Base-by-base conservation (phyloP, 2,888 invertebrate species). In the Troides oblongomaculatus region DNA sequence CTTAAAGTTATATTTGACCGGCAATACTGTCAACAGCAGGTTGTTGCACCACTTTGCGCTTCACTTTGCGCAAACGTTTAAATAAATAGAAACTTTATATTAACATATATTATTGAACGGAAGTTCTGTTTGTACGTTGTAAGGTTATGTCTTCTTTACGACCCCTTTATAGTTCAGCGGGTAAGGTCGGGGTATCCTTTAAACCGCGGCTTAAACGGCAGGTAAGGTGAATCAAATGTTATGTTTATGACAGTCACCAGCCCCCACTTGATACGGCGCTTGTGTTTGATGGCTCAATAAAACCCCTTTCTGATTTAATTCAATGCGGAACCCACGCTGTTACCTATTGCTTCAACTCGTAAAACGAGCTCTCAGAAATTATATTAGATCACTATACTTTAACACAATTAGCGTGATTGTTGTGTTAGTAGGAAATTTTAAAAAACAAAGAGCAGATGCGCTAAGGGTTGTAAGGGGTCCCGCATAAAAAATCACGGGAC, bases 161-260 rank as follows among this genome's bases (percentile, higher is more conserved):
- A 56, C 50, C 39, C n/a, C 36, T 62, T 62, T 57, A 57, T 62
- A 62, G 62, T 56, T 67, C 56, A 62, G 56, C 25, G 57, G 56
- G 61, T 43, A 56, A 61, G 60, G 50, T 17, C 60, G 21, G 53
- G 66, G 66, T 23, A 53, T 60, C 60, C 60, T 56, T 66, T 67
- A 57, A 62, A 62, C 43, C 67, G 61, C 61, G 67, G n/a, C 62
- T 67, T 25, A 56, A 62, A 67, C 56, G 56, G 53, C 61, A 57
- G 67, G 67, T 67, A 43, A 67, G 67, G 62, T 67, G 67, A 67
- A 67, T 67, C 62, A 67, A 67, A 67, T 67, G 67, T 66, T 62
- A 66, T 66, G 66, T 67, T 67, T 67, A 67, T 67, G 62, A 62
- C 62, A 62, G 57, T 56, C 62, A 43, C 39, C 21, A 62, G 62